Evolutionary conservation across 1,140 invertebrate species (phyloP).

Genomic region (Caenorhabditis latens): DNA sequence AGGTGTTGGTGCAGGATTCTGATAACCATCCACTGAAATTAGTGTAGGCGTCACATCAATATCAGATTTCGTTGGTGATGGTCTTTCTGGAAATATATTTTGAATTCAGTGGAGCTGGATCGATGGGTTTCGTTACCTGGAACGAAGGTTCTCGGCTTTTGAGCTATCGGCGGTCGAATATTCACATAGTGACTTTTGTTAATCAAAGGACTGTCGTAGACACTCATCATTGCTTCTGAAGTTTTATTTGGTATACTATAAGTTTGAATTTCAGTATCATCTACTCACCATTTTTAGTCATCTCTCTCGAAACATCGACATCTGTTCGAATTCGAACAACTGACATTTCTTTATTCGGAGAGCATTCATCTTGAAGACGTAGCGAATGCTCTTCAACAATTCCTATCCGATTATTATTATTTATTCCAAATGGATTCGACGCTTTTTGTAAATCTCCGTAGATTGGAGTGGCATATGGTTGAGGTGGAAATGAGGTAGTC

Average conservation of each 20-base stretch:
- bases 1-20: neutral
- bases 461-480: slow-evolving; percentile 13
- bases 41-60: neutral
- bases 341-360: neutral
- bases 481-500: neutral
- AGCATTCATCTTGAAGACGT: neutral
- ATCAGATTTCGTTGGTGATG: neutral
- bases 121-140: too few relatives aligned
- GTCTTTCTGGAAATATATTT: neutral
- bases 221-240: neutral
- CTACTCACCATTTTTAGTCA: neutral
- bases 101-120: too few relatives aligned
- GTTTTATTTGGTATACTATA: neutral
- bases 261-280: neutral
- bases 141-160: neutral
- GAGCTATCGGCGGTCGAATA: slow-evolving; percentile 21
- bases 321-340: slow-evolving; percentile 28
- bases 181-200: slow-evolving; percentile 35
- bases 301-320: slow-evolving; percentile 19
- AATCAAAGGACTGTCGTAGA: slow-evolving; percentile 13
- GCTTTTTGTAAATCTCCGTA: slow-evolving; percentile 28
- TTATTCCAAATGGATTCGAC: neutral
- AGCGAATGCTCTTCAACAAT: slow-evolving; percentile 11
- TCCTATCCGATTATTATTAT: slow-evolving; percentile 30
- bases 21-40: slow-evolving; percentile 10